Conservation (phyloP, 2,797 vertebrate species). For the Phylloscopus collybita region DNA sequence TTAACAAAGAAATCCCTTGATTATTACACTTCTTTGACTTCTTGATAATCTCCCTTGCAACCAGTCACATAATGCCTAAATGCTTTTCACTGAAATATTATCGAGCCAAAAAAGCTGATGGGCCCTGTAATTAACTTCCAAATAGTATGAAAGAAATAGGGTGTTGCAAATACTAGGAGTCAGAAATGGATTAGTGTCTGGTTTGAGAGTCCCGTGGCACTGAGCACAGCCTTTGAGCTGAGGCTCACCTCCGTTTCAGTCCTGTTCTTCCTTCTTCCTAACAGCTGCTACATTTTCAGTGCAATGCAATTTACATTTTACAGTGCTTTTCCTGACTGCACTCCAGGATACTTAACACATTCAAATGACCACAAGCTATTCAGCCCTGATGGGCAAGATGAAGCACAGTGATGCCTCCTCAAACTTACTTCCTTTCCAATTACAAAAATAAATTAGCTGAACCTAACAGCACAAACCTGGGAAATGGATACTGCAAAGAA, state of each 20-base stretch:
- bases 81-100: constrained; percentile 69
- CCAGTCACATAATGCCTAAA: constrained; percentile 73
- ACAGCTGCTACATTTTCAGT: constrained; percentile 22
- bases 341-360: constrained; percentile 50
- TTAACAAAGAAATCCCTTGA: constrained; percentile 78
- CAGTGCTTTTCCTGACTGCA: constrained; percentile 32
- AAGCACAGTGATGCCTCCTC: constrained; percentile 51
- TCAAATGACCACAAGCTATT: constrained; percentile 63
- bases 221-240: neutral
- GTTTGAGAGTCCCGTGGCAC: neutral
- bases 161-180: constrained; percentile 39
- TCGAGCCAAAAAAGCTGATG: constrained; percentile 69
- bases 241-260: neutral
- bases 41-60: constrained; percentile 75
- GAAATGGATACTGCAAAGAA: constrained; percentile 55
- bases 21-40: constrained; percentile 78
- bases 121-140: constrained; percentile 75
- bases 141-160: constrained; percentile 65
- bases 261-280: neutral
- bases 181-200: neutral
- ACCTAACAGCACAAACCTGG: constrained; percentile 53
- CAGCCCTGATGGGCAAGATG: constrained; percentile 61
- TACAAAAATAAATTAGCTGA: constrained; percentile 65
- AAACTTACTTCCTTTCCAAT: constrained; percentile 63
- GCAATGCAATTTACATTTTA: constrained; percentile 53